These are phyloP conservation scores for Timema cristinae DNA, from an alignment of 2,888 invertebrate species.

Conservation along the genomic window DNA sequence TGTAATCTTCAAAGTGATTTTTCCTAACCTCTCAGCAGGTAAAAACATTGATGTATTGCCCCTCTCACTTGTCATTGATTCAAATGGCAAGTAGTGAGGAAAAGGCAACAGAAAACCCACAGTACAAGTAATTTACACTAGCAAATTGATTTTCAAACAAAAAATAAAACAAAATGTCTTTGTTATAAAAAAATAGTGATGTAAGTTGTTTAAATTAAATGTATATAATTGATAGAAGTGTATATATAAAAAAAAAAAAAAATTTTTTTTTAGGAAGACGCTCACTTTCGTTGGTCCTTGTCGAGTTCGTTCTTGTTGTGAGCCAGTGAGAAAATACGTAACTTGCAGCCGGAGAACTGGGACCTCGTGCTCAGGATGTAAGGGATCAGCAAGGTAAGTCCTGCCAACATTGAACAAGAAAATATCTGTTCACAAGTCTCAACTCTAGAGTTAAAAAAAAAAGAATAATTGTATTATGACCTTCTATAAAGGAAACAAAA, in stretches of 20 bases:
- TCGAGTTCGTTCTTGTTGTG: constrained; percentile 48
- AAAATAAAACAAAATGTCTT: too few relatives aligned
- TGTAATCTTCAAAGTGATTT: too few relatives aligned
- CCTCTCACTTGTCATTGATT: too few relatives aligned
- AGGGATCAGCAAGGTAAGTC: constrained; percentile 52
- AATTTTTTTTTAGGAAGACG: too few relatives aligned
- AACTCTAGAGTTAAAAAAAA: neutral
- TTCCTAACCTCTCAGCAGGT: too few relatives aligned
- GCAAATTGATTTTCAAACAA: too few relatives aligned
- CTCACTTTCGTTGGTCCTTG: constrained; percentile 48
- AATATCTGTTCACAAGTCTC: neutral
- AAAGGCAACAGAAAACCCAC: too few relatives aligned
- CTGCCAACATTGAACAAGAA: constrained; percentile 35
- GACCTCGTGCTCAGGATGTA: constrained; percentile 49
- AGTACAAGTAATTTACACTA: too few relatives aligned
- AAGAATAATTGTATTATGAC: neutral
- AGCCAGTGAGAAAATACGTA: constrained; percentile 45
- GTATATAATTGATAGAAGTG: neutral
- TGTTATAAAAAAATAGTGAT: neutral
- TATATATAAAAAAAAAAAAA: too few relatives aligned
- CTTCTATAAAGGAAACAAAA: neutral
- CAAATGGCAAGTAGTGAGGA: too few relatives aligned
- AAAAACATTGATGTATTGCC: too few relatives aligned
- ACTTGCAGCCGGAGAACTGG: constrained; percentile 45
- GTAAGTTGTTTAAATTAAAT: neutral